Evolutionary conservation across 2,797 vertebrate species (phyloP).

Genomic region (Nothura maculosa): DNA sequence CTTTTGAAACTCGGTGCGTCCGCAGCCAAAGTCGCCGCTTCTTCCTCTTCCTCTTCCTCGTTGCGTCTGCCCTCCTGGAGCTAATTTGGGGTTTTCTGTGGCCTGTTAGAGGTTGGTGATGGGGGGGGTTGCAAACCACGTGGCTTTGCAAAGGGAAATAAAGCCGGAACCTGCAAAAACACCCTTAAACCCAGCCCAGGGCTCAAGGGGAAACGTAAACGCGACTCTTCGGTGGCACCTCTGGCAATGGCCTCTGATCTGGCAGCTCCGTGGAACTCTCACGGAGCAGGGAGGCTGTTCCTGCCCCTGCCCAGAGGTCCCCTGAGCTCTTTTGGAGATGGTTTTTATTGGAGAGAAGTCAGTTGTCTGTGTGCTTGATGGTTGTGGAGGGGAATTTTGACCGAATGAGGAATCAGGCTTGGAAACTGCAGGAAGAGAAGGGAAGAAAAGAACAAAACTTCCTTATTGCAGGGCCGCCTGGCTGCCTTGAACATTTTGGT

Average conservation of each 20-base stretch:
- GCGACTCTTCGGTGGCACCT: not conserved
- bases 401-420: not conserved
- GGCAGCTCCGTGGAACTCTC: not conserved
- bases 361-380: not conserved
- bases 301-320: not conserved
- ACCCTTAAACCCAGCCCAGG: rapidly evolving
- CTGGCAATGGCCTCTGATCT: not conserved
- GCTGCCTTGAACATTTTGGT: not conserved
- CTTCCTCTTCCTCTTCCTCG: not conserved
- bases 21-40: not conserved
- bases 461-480: not conserved
- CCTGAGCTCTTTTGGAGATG: not conserved
- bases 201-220: not conserved
- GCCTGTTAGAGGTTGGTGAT: not conserved
- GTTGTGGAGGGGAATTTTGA: not conserved
- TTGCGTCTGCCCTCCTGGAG: rapidly evolving
- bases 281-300: not conserved
- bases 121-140: not conserved
- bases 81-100: not conserved
- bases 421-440: not conserved
- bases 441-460: not conserved
- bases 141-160: not conserved
- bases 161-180: not conserved
- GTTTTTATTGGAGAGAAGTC: not conserved
- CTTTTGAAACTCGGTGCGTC: rapidly evolving